Evolutionary conservation across 1,140 invertebrate species (phyloP), one percentile per base, ranked within the genome.

Genomic region (Trachelipus rathkii): DNA sequence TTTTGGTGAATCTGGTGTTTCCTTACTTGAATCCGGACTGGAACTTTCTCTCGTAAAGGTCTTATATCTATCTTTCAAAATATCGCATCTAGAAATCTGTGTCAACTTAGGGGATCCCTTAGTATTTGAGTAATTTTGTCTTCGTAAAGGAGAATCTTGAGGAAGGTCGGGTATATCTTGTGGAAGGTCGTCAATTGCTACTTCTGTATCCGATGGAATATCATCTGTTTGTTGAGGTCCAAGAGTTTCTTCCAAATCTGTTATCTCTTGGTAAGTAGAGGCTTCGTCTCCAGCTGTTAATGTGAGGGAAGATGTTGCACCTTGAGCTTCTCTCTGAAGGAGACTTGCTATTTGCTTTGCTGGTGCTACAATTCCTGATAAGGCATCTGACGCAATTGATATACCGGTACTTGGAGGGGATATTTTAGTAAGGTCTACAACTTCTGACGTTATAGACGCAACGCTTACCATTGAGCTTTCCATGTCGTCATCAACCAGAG

Each of bases 391-490:
- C 66, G 77, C 80, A n/a, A 80, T 77, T 66, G 78, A 80, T 7
- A 45, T 68, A 24, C 75, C 75, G 4, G 76, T 67, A 33, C 76
- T 78, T 9, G 76, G 74, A 21, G 75, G 79, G 23, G 78, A 74
- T 21, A 77, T 73, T 43, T 77, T 72, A 50, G 75, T 75, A 33
- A 33, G 33, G 77, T 93, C 92, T 0, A 88, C 90, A 7, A 91
- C 87, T 85, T 93, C 92, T 0, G 91, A 93, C 13, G 89, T 90
- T 45, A 95, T 92, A 82, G 92, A 94, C 0, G 91, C 91, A 0
- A 95, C 91, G 74, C 93, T 95, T 10, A 93, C 85, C 89, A 94
- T 93, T 80, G 79, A 81, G 50, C 89, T 90, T 80, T 92, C 91
- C 87, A 94, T 90, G 71, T 90, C 87, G 13, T 93, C 89, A 69